Base-by-base conservation (phyloP, 1,140 invertebrate species). In the Listronotus bonariensis region DNA sequence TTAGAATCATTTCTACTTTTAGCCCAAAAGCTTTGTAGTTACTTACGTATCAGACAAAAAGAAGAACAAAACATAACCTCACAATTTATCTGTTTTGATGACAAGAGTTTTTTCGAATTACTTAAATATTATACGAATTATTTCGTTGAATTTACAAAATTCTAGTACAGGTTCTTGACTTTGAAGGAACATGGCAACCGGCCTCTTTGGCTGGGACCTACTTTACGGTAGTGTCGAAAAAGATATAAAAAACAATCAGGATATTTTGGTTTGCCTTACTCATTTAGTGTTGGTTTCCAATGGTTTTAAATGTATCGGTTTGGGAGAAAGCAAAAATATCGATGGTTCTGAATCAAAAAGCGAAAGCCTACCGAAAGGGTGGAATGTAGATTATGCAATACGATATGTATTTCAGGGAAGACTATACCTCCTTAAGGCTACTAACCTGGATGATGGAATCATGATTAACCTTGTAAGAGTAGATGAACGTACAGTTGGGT, bases 191-290 rank as follows among this genome's bases (percentile, higher is more conserved):
- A 77, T 73, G 72, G 67, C 77, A 14, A 75, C 80, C 60, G 75
- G 71, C 70, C 78, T 87, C 49, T 90, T 89, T 77, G 89, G 89
- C n/a, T 91, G 89, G 84, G 89, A 91, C 74, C 76, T 91, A 54
- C 78, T 90, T 32, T 87, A 86, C 67, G 85, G 82, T 70, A 82
- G 84, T 14, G 82, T 88, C 46, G 81, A 85, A 69, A 79, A 79
- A 48, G 83, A 88, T 72, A 77, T 91, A 9, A 79, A 78, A 48
- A 86, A 83, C 65, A 90, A 91, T 74, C 80, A 88, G 63, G 90
- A 92, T 79, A 76, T 90, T 41, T 74, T 91, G 34, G 77, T 91
- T 42, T 82, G 86, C 17, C 84, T 92, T 43, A 78, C 85, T 18
- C 90, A 92, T 74, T 91, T 88, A 81, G 84, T 86, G 74, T 75